These are phyloP conservation scores for Conopomorpha cramerella DNA, from an alignment of 1,140 invertebrate genomes.

Conservation along the genomic window DNA sequence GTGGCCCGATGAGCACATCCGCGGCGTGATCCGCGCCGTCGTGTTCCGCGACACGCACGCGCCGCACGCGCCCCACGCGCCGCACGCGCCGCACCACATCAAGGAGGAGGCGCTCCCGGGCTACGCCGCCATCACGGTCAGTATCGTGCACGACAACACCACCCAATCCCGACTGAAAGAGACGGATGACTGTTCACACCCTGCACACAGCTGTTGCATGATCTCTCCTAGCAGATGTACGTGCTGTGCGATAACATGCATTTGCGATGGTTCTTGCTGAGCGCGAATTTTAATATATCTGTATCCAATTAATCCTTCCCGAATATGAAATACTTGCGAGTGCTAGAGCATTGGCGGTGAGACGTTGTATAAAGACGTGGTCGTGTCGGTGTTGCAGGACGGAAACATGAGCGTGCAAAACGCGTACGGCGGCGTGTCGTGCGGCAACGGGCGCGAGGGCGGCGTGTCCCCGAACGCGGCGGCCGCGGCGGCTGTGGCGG, in stretches of 20 bases:
- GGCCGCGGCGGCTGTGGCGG: slow-evolving; percentile 74
- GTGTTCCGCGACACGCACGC: slow-evolving; percentile 84
- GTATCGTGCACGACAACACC: slow-evolving; percentile 20
- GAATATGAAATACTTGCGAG: too few species aligned
- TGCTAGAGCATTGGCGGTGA: slow-evolving; percentile 10
- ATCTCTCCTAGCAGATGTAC: too few species aligned
- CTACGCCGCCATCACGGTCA: slow-evolving; percentile 53
- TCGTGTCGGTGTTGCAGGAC: slow-evolving; percentile 43
- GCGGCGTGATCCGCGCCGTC: slow-evolving; percentile 86
- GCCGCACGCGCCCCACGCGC: slow-evolving; percentile 62
- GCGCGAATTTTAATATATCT: too few species aligned
- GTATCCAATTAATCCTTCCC: too few species aligned
- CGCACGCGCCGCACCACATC: slow-evolving; percentile 43
- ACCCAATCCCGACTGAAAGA: too few species aligned
- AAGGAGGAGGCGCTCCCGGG: slow-evolving; percentile 44
- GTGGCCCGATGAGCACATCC: slow-evolving; percentile 91
- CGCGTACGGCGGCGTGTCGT: slow-evolving; percentile 41
- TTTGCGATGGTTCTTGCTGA: too few species aligned
- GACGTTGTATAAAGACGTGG: slow-evolving; percentile 19
- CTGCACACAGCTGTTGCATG: too few species aligned
- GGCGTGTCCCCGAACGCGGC: slow-evolving; percentile 70
- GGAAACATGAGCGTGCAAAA: slow-evolving; percentile 43
- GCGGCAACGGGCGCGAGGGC: slow-evolving; percentile 64
- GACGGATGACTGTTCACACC: too few species aligned
- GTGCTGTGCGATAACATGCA: not conserved